Evolutionary conservation across 2,888 invertebrate species (phyloP).

Genomic region (Acutogordius australiensis): DNA sequence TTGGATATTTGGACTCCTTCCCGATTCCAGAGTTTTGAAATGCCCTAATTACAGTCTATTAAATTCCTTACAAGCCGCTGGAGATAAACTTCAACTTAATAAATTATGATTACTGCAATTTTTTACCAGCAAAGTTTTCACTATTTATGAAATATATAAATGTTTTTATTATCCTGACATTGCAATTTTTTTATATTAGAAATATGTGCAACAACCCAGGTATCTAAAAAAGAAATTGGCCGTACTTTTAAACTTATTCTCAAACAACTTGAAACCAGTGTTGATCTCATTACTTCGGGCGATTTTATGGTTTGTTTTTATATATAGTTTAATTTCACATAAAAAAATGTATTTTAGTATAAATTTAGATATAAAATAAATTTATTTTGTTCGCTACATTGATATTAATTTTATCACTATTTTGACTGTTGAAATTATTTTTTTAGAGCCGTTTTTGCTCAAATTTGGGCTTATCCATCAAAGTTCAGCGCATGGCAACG

Average conservation of each 20-base stretch:
- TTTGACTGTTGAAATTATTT: background rate
- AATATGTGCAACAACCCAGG: conserved; percentile 91
- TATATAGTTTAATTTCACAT: background rate
- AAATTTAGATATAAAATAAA: background rate
- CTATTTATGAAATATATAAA: too few species aligned
- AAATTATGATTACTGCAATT: too few species aligned
- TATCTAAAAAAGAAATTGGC: conserved; percentile 95
- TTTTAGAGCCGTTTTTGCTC: conserved; percentile 49
- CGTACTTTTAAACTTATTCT: conserved; percentile 83
- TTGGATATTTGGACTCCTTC: too few species aligned
- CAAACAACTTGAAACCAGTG: conserved; percentile 75
- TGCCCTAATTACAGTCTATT: too few species aligned
- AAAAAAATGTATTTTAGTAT: background rate
- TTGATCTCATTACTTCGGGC: conserved; percentile 82
- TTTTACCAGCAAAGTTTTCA: too few species aligned
- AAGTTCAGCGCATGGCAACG: conserved; percentile 42
- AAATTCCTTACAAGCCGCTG: too few species aligned
- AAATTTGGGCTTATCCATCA: conserved; percentile 43
- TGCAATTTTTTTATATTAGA: too few species aligned
- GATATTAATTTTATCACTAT: background rate
- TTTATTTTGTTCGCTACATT: background rate
- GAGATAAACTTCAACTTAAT: too few species aligned
- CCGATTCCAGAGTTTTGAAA: too few species aligned
- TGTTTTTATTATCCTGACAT: too few species aligned
- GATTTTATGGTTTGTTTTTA: conserved; percentile 62